A percentile compares a stretch with the other conserved stretches of the same genome.
Evolutionary conservation across 2,888 invertebrate genomes (phyloP).

Genomic region (Hecatera dysodea): DNA sequence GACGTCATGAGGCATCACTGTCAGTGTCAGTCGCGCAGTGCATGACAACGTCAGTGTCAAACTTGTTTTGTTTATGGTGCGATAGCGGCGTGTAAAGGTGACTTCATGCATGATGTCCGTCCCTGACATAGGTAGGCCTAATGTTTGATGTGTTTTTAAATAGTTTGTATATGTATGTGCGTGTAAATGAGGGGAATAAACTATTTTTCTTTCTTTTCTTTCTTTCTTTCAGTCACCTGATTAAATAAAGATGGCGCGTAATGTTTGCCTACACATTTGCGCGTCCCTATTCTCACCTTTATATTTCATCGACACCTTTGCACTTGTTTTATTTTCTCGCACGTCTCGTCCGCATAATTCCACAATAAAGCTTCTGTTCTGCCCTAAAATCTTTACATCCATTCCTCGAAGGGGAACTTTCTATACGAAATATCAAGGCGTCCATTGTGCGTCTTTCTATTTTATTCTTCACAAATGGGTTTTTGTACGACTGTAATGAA

Average conservation of each 20-base stretch:
- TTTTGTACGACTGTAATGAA: slow-evolving; percentile 88
- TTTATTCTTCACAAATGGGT: slow-evolving; percentile 87
- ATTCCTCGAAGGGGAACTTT: slow-evolving; percentile 83
- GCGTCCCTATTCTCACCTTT: slow-evolving; percentile 74
- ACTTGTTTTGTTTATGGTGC: too few relatives aligned
- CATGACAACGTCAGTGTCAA: too few relatives aligned
- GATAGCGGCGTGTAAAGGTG: too few relatives aligned
- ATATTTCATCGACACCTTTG: slow-evolving; percentile 83
- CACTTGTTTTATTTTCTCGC: slow-evolving; percentile 88
- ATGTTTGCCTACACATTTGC: slow-evolving; percentile 22
- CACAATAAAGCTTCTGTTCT: slow-evolving; percentile 83
- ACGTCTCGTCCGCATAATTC: slow-evolving; percentile 85
- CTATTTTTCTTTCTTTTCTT: too few relatives aligned
- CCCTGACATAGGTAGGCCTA: too few relatives aligned
- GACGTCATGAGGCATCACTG: too few relatives aligned
- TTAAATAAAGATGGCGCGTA: slow-evolving; percentile 16
- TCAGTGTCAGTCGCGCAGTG: too few relatives aligned
- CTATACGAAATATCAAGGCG: slow-evolving; percentile 87
- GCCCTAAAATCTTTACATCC: slow-evolving; percentile 82
- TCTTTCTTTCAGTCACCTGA: slow-evolving; percentile 9
- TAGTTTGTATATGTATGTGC: too few relatives aligned
- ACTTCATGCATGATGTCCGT: too few relatives aligned
- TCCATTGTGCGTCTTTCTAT: slow-evolving; percentile 85
- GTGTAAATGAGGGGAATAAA: too few relatives aligned
- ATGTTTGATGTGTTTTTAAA: too few relatives aligned